These are phyloP conservation scores for Zaprionus ornatus DNA, from an alignment of 1,140 invertebrate genomes.

Conservation along the genomic window DNA sequence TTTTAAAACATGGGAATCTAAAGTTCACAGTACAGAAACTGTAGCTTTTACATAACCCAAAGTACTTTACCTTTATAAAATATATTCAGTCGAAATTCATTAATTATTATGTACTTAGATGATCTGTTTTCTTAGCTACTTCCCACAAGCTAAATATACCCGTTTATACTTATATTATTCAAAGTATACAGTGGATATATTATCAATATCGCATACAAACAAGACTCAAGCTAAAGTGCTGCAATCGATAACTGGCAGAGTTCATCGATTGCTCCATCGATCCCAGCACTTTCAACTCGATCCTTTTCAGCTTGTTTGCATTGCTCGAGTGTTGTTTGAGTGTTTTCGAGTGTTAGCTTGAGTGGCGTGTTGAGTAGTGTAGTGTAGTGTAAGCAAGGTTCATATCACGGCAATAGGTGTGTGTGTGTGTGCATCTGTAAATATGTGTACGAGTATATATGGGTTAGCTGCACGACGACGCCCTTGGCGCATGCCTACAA, in stretches of 20 bases:
- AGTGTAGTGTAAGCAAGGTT: neutral
- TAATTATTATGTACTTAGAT: no score
- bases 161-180: neutral
- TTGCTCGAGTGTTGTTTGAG: neutral
- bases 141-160: neutral
- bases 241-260: neutral
- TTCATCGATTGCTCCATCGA: neutral
- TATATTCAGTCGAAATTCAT: no score
- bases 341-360: neutral
- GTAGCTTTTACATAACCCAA: no score
- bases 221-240: neutral
- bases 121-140: no score
- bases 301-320: neutral
- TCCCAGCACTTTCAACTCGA: neutral
- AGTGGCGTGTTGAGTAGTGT: neutral
- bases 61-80: no score
- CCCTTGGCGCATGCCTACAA: conserved; percentile 35
- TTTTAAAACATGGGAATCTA: no score
- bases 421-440: neutral
- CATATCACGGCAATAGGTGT: conserved; percentile 9
- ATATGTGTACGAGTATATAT: conserved; percentile 4
- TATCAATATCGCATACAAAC: neutral
- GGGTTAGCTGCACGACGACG: conserved; percentile 21
- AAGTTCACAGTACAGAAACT: no score
- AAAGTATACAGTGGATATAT: neutral